Evolutionary conservation across 1,140 invertebrate species (phyloP), one percentile per base, ranked within the genome.

Genomic region (Macrocentrus cingulum): DNA sequence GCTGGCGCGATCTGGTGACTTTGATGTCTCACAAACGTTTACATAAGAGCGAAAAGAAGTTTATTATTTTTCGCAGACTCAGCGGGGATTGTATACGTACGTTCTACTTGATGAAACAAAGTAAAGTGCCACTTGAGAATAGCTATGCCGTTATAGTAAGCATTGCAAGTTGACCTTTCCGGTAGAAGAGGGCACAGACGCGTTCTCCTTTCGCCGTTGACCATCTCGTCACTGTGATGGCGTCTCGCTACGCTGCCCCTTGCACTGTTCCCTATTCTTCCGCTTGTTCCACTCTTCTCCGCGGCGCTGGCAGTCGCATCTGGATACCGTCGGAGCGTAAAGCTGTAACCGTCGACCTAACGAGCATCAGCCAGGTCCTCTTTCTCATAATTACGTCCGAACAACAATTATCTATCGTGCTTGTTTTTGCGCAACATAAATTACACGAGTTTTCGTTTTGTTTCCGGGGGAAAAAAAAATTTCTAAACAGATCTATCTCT

Each of bases 371-470:
- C 19, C 19, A 23, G 13, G 32, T 25, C 23, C 49, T 51, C 18
- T 51, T 49, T 16, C 46, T 29, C 18, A 23, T 57, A 57, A 57
- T 57, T 49, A 57, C 23, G 37, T 57, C 20, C 48, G 5, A 16
- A 11, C 32, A 57, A 57, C 55, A 57, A 57, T 57, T 57, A 57
- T 46, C 46, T 23, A 49, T 19, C 45, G 8, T 32, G 11, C 32
- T 57, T 57, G 48, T 57, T 49, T 57, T 57, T 49, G 45, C 41
- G 34, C 19, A 18, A 22, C 55, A 57, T 57, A 57, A 57, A 57
- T 57, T 34, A 49, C 41, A 49, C 23, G 48, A 29, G 55, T 57
- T 7, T 41, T n/a, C n/a, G n/a, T n/a, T n/a, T n/a, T n/a, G n/a
- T n/a, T n/a, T n/a, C n/a, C n/a, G n/a, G n/a, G n/a, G n/a, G n/a